These are phyloP conservation scores for Zosterops pallidus DNA, from an alignment of 2,113 vertebrate genomes.

Conservation along the genomic window DNA sequence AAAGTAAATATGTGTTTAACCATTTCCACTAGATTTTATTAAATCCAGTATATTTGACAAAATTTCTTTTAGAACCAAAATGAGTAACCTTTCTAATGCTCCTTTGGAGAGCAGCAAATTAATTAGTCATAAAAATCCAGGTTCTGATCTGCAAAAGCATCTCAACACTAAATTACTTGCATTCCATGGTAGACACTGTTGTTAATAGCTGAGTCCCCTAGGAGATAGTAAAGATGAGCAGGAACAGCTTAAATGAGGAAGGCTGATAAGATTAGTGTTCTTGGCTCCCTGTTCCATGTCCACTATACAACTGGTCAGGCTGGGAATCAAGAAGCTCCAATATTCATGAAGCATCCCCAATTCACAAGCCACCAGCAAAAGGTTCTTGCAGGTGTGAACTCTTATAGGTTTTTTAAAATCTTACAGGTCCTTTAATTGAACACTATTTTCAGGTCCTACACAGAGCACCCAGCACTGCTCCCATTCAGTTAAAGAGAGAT, in stretches of 20 bases:
- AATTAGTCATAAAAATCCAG: background rate
- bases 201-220: background rate
- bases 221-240: background rate
- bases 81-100: background rate
- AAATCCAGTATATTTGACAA: background rate
- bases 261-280: background rate
- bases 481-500: background rate
- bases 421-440: background rate
- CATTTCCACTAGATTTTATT: slow-evolving; percentile 12
- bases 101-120: background rate
- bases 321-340: background rate
- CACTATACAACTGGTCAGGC: fast-evolving
- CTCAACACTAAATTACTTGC: background rate
- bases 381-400: background rate
- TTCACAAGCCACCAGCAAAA: background rate
- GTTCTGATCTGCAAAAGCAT: background rate
- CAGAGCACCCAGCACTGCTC: background rate
- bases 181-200: background rate
- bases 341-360: background rate
- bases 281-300: background rate
- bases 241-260: background rate
- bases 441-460: background rate
- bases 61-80: background rate
- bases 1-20: slow-evolving; percentile 40
- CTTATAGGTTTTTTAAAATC: background rate